Percentiles rank a stretch among this genome's conserved stretches.
phyloP scores from a whole-genome alignment of 2,888 invertebrate species.

The Drosophila pseudotakahashii region DNA sequence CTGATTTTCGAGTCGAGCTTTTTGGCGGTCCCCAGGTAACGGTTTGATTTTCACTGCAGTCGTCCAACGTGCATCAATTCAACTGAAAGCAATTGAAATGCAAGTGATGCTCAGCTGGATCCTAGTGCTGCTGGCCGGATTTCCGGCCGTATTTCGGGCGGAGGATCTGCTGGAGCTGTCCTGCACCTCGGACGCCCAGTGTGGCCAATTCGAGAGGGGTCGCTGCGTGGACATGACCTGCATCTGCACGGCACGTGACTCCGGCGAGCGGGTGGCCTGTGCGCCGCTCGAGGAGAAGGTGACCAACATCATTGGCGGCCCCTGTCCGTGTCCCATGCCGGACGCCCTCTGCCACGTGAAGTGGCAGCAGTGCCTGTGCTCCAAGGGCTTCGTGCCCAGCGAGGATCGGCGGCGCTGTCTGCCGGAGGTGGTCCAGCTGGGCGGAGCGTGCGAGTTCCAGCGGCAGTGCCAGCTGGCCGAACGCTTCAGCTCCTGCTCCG shows the following conservation, averaged over 20 bases:
- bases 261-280: conserved; percentile 59
- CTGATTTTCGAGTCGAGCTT: neutral
- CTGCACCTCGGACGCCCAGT: conserved; percentile 68
- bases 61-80: neutral
- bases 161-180: conserved; percentile 55
- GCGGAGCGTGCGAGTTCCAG: conserved; percentile 70
- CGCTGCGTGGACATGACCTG: conserved; percentile 66
- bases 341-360: conserved; percentile 69
- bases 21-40: neutral
- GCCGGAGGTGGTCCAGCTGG: conserved; percentile 56
- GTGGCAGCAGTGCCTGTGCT: conserved; percentile 75
- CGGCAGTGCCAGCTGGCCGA: conserved; percentile 73
- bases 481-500: conserved; percentile 68
- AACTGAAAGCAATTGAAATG: neutral
- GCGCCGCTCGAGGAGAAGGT: conserved; percentile 67
- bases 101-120: neutral
- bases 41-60: neutral
- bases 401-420: conserved; percentile 80
- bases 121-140: neutral
- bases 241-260: conserved; percentile 56
- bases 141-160: neutral
- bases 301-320: conserved; percentile 81
- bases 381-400: conserved; percentile 64
- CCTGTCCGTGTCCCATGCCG: conserved; percentile 75
- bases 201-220: conserved; percentile 61